Conservation (phyloP, 2,888 invertebrate species). For the Apoda limacodes region DNA sequence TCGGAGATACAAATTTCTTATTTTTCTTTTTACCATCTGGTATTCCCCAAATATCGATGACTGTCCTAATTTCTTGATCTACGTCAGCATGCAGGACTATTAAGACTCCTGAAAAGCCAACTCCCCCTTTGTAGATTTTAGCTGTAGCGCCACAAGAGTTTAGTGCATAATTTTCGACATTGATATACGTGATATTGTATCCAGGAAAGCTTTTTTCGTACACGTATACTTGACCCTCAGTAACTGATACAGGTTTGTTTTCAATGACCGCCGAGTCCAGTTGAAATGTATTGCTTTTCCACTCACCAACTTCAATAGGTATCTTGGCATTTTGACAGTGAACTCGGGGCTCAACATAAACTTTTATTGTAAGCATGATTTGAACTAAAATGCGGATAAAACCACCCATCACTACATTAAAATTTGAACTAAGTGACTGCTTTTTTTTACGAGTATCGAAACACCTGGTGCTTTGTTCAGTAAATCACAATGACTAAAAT, state of each 20-base stretch:
- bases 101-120: constrained; percentile 35
- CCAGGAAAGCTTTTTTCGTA: constrained; percentile 51
- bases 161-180: constrained; percentile 49
- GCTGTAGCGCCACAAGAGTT: constrained; percentile 47
- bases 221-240: constrained; percentile 47
- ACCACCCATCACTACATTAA: too few relatives aligned
- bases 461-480: too few relatives aligned
- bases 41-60: constrained; percentile 48
- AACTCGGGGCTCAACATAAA: constrained; percentile 23
- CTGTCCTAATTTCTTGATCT: constrained; percentile 46
- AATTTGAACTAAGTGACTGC: too few relatives aligned
- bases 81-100: constrained; percentile 41
- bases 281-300: constrained; percentile 33
- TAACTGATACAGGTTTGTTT: constrained; percentile 37
- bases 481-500: too few relatives aligned
- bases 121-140: constrained; percentile 36
- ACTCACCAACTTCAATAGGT: constrained; percentile 42
- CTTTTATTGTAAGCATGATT: constrained; percentile 19
- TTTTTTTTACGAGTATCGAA: too few relatives aligned
- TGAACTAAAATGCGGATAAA: too few relatives aligned
- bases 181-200: constrained; percentile 41
- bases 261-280: constrained; percentile 49
- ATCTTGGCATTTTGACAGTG: constrained; percentile 38
- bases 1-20: too few relatives aligned
- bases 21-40: too few relatives aligned